phyloP scores from a whole-genome alignment of 2,113 vertebrate genomes.

The Macrotis lagotis region DNA sequence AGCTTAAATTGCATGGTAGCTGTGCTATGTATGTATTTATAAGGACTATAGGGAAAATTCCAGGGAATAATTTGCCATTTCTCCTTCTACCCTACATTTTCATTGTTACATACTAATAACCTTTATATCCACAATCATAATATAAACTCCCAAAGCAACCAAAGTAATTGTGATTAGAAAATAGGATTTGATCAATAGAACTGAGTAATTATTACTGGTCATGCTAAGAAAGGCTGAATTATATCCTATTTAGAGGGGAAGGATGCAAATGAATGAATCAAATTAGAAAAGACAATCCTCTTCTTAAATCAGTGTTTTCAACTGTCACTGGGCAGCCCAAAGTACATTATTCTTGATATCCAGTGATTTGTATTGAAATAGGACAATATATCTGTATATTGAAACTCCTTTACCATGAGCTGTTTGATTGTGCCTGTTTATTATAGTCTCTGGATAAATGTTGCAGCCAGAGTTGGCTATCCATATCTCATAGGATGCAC shows the following conservation, averaged over 20 bases:
- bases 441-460: conserved; percentile 59
- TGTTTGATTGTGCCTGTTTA: conserved; percentile 66
- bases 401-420: conserved; percentile 69
- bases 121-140: conserved; percentile 12
- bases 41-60: conserved; percentile 23
- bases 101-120: conserved; percentile 39
- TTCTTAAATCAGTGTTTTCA: conserved; percentile 63
- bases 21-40: background rate
- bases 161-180: conserved; percentile 37
- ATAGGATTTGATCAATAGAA: conserved; percentile 9
- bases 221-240: conserved; percentile 62
- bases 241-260: conserved; percentile 55
- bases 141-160: conserved; percentile 35
- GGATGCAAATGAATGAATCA: conserved; percentile 69
- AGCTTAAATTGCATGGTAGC: background rate
- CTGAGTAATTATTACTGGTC: conserved; percentile 48
- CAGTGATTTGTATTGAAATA: conserved; percentile 72
- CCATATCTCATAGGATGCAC: conserved; percentile 39
- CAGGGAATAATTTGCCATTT: conserved; percentile 22
- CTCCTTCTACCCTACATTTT: conserved; percentile 7
- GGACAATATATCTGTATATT: conserved; percentile 66
- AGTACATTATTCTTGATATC: conserved; percentile 69
- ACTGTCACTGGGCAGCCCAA: conserved; percentile 57
- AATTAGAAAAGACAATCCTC: conserved; percentile 67
- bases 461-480: conserved; percentile 67